Conservation (phyloP, 2,888 invertebrate species). For the Biston stratarius region DNA sequence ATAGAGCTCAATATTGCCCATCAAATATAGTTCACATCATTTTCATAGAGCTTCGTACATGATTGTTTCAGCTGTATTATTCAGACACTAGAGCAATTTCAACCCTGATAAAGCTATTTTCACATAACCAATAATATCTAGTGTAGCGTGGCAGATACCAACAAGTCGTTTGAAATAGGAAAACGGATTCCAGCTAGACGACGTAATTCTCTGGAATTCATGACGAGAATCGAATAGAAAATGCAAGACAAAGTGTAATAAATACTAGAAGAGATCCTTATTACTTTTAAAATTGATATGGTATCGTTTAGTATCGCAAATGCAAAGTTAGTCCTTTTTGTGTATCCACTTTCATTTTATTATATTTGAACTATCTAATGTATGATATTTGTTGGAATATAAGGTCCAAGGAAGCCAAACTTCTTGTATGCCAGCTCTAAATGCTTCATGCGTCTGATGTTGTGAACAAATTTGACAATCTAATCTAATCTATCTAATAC, state of each 20-base stretch:
- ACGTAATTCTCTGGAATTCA: slow-evolving; percentile 41
- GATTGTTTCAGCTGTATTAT: background rate
- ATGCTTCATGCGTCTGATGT: too few species aligned
- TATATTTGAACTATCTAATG: too few species aligned
- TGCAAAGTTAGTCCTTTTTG: too few species aligned
- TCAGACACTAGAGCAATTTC: background rate
- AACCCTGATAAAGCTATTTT: background rate
- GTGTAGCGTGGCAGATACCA: background rate
- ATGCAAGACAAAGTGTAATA: slow-evolving; percentile 31
- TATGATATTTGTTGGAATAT: too few species aligned
- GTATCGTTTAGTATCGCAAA: background rate
- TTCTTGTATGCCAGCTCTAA: too few species aligned
- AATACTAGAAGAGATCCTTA: slow-evolving; percentile 8
- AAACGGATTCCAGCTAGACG: slow-evolving; percentile 35
- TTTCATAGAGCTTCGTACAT: background rate
- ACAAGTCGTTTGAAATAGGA: slow-evolving; percentile 25
- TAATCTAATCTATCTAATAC: too few species aligned
- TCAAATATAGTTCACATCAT: background rate
- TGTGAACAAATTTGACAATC: too few species aligned
- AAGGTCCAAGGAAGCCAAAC: too few species aligned
- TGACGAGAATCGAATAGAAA: slow-evolving; percentile 48
- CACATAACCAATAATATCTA: slow-evolving; percentile 1
- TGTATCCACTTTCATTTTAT: too few species aligned
- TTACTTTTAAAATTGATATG: background rate
- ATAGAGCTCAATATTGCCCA: too few species aligned